phyloP scores from a whole-genome alignment of 2,888 invertebrate genomes.

The Melieria omissa region DNA sequence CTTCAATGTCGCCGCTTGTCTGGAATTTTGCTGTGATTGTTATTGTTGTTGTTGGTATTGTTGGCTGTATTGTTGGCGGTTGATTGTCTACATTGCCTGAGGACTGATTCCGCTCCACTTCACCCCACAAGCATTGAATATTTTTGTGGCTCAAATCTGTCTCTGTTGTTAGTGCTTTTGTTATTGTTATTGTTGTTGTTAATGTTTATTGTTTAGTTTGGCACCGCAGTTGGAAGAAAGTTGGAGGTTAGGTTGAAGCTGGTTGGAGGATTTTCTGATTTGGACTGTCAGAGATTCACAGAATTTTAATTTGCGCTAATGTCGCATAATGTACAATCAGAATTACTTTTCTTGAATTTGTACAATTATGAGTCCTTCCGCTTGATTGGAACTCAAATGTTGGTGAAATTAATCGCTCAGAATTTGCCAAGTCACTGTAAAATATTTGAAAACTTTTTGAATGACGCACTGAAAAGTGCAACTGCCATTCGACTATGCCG shows the following conservation, averaged over 20 bases:
- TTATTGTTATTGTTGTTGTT: conserved; percentile 28
- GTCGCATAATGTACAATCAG: not conserved
- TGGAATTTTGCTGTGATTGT: too few species aligned
- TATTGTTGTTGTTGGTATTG: too few species aligned
- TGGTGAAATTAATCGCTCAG: too few species aligned
- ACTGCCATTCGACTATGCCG: too few species aligned
- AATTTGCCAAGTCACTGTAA: too few species aligned
- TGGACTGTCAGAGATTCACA: not conserved
- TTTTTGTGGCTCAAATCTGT: not conserved
- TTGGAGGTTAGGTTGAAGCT: conserved; percentile 2
- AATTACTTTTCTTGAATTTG: too few species aligned
- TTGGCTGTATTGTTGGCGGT: conserved; percentile 2
- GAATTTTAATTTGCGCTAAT: conserved; percentile 10
- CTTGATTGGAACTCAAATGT: too few species aligned
- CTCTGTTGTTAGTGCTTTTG: conserved; percentile 17
- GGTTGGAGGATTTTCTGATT: not conserved
- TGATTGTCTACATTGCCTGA: conserved; percentile 25
- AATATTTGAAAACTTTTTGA: too few species aligned
- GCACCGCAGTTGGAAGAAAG: conserved; percentile 11
- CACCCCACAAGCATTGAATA: not conserved
- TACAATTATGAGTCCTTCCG: too few species aligned
- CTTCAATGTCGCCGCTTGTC: too few species aligned
- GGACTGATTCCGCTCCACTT: conserved; percentile 18
- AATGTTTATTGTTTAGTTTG: conserved; percentile 32
- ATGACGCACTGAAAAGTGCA: too few species aligned